Evolutionary conservation across 2,113 vertebrate species (phyloP), one percentile per base, ranked within the genome.

Genomic region (Periophthalmodon schlosseri): DNA sequence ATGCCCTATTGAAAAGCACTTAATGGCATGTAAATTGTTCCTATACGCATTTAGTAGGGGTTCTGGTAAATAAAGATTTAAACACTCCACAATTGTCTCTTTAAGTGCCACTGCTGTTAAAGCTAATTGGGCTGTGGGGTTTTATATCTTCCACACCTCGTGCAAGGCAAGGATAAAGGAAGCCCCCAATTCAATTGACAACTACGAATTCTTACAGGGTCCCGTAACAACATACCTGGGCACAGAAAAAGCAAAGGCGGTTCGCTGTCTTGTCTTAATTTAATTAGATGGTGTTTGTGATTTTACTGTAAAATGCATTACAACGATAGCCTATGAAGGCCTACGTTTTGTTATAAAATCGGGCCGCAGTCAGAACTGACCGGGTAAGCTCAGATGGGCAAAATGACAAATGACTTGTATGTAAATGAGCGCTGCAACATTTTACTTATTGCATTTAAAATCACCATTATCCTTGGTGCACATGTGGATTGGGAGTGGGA

Each of bases 1-100:
- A 95, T 97, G 95, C 93, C 86, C 95, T 95, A 95, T 96, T 96
- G 95, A 96, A 96, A 97, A 97, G 95, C 94, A 91, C 94, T 96
- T 97, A 97, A 98, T 97, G 96, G 94, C 93, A 96, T 95, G 95
- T 96, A 98, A 98, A 97, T 96, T 94, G 95, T 94, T 95, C 89
- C 91, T 91, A 88, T 92, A 90, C 91, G 87, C 91, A 94, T 96
- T 96, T 96, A 96, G 94, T 94, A 93, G 83, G 63, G 93, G 94
- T 95, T 95, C 95, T 95, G 95, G 94, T 96, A 96, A 96, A 97
- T 96, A 96, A 96, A 96, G 95, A 96, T 97, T 96, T 96, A 96
- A 96, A 95, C 94, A 95, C 94, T 94, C 90, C 87, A 94, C 94
- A 91, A 94, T 95, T 93, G 95, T 93, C 94, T 94, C 89, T 93